Base-by-base conservation (phyloP, 2,797 vertebrate species). In the Hippoglossus hippoglossus region DNA sequence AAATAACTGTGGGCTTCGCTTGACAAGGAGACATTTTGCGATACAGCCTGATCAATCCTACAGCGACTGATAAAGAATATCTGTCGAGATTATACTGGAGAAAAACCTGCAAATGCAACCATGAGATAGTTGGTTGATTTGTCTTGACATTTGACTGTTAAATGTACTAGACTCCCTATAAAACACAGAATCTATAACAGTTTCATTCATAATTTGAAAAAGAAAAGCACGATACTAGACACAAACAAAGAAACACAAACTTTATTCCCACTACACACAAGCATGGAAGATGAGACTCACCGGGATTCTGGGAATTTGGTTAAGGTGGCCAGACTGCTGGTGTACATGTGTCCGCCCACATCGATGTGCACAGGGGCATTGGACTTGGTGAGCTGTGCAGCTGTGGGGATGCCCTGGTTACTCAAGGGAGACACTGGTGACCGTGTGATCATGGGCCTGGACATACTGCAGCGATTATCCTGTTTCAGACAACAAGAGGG, bases 281-380 rank as follows among this genome's bases (percentile, higher is more conserved):
- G 46, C 46, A 63, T 0, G 5, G 41, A 3, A 4, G 7, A 21
- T 49, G 2, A 67, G 41, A 84, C 92, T 97, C 94, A 99, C 98
- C 98, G 96, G 83, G 97, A 98, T 86, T 99, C 98, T 0, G 97
- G 96, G 87, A 96, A 99, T 94, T 99, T 99, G 81, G 97, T 99
- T 89, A 99, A 94, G 52, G 98, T 99, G 78, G 98, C 97, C 95
- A 99, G 92, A 89, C 98, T 99, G 96, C 98, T 99, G 95, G 98
- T 99, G 81, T 99, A 99, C 98, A 99, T 99, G 94, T 99, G 98
- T 75, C 98, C 98, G 69, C 98, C 98, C 91, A 99, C 98, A n/a
- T 98, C 98, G 68, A 99, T 99, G 94, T 99, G 98, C 92, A 99
- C 98, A 2, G 98, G 98, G 13, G 97, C 98, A 68, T 99, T 99